phyloP scores from a whole-genome alignment of 1,140 invertebrate species.

The Dolichoris vasculosae region DNA sequence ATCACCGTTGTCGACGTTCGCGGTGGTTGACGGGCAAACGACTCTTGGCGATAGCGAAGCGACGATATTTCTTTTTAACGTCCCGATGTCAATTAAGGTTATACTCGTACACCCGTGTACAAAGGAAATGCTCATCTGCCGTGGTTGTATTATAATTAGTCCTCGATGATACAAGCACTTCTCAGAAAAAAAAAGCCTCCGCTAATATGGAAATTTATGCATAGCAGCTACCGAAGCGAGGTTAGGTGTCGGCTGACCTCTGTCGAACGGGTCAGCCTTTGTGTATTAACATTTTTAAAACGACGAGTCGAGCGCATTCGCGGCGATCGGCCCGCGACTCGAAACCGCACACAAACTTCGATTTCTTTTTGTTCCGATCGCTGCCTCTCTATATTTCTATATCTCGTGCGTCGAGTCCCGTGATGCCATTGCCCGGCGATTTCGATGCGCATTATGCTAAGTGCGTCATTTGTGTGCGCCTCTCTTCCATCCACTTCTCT shows the following conservation, averaged over 20 bases:
- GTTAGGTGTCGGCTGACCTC: slow-evolving; percentile 46
- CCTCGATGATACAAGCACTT: slow-evolving; percentile 1
- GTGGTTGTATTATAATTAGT: slow-evolving; percentile 26
- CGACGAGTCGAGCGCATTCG: background rate
- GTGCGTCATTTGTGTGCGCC: slow-evolving; percentile 29
- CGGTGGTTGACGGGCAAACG: background rate
- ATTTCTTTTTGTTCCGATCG: background rate
- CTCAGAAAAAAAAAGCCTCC: background rate
- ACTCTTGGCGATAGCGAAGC: background rate
- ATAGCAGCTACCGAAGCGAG: slow-evolving; percentile 14
- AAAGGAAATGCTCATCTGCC: background rate
- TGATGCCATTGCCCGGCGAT: background rate
- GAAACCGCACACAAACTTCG: background rate
- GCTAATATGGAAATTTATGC: slow-evolving; percentile 48
- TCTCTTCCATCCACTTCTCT: background rate
- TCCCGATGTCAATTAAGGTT: background rate
- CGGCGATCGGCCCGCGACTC: background rate
- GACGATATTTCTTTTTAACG: background rate
- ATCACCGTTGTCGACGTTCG: too few relatives aligned
- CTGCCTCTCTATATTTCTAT: background rate
- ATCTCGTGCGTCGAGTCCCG: background rate
- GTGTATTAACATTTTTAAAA: slow-evolving; percentile 34
- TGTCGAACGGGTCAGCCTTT: slow-evolving; percentile 24
- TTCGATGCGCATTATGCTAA: slow-evolving; percentile 31
- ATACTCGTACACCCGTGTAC: background rate